These are phyloP conservation scores for Notothenia rossii DNA, from an alignment of 2,113 vertebrate genomes.

Conservation along the genomic window DNA sequence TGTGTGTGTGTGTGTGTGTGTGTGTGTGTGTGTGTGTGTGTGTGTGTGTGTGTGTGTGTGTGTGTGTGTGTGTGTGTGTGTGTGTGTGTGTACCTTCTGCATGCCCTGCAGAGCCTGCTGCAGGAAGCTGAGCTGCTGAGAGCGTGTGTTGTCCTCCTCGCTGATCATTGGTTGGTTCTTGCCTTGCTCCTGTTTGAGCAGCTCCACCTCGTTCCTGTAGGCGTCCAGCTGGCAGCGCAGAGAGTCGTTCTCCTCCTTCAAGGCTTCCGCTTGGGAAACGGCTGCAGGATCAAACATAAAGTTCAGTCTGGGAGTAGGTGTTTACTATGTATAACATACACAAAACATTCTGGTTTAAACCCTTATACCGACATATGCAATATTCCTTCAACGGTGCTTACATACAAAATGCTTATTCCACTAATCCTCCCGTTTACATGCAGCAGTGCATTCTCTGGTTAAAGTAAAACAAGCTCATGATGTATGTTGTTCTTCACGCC, in stretches of 20 bases:
- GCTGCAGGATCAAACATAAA: conserved; percentile 49
- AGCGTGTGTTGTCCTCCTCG: conserved; percentile 91
- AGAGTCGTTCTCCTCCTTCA: conserved; percentile 97
- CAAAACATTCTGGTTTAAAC: too few relatives aligned
- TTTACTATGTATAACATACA: background rate
- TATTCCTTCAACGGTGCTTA: too few relatives aligned
- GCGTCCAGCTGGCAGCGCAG: conserved; percentile 96
- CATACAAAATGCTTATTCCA: too few relatives aligned
- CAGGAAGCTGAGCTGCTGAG: conserved; percentile 94
- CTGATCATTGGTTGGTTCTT: conserved; percentile 84
- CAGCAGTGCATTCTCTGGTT: too few relatives aligned
- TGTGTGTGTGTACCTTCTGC: conserved; percentile 89
- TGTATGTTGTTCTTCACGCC: too few relatives aligned
- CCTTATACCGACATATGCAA: too few relatives aligned
- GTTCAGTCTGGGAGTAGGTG: background rate
- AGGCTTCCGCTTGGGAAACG: conserved; percentile 89
- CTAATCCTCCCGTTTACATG: too few relatives aligned
- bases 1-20: background rate
- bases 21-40: conserved; percentile 16
- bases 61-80: background rate
- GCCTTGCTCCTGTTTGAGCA: conserved; percentile 95
- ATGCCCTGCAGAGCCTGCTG: conserved; percentile 97
- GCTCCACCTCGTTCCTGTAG: conserved; percentile 95
- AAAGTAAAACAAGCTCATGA: too few relatives aligned
- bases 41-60: background rate